Conservation (phyloP, 2,797 vertebrate genomes). For the Diceros bicornis region DNA sequence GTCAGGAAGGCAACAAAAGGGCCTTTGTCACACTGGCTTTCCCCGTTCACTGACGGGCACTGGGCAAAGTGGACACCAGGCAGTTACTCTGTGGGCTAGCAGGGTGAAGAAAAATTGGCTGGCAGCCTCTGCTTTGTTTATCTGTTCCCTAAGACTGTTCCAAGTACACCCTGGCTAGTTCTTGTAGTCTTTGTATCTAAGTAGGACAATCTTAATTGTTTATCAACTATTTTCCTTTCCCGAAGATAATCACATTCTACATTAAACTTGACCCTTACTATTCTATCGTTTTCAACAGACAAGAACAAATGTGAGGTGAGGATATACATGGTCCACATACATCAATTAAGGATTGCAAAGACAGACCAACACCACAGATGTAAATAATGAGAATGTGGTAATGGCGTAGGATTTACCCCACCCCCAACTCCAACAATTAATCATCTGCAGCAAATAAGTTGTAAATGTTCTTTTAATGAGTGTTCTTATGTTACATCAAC, state of each 20-base stretch:
- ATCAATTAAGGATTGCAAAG: neutral
- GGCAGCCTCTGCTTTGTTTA: conserved; percentile 51
- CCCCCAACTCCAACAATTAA: too few species aligned
- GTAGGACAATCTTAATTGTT: conserved; percentile 46
- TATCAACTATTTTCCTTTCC: neutral
- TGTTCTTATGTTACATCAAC: neutral
- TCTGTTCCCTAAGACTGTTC: conserved; percentile 50
- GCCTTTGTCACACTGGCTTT: conserved; percentile 17
- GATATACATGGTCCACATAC: accelerated
- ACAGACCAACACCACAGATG: neutral
- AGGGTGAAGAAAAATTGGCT: neutral
- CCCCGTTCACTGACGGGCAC: neutral
- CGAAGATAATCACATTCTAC: neutral
- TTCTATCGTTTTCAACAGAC: neutral
- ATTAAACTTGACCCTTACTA: neutral
- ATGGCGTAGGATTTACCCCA: accelerated
- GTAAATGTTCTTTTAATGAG: neutral
- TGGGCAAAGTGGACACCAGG: neutral
- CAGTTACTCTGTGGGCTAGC: neutral
- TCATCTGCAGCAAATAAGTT: neutral
- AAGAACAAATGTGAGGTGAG: neutral
- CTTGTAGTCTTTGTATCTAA: neutral
- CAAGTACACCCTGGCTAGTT: neutral
- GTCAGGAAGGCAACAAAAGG: conserved; percentile 21
- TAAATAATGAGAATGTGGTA: accelerated